Evolutionary conservation across 2,113 vertebrate species (phyloP).

Genomic region (Coptodon rendalli): DNA sequence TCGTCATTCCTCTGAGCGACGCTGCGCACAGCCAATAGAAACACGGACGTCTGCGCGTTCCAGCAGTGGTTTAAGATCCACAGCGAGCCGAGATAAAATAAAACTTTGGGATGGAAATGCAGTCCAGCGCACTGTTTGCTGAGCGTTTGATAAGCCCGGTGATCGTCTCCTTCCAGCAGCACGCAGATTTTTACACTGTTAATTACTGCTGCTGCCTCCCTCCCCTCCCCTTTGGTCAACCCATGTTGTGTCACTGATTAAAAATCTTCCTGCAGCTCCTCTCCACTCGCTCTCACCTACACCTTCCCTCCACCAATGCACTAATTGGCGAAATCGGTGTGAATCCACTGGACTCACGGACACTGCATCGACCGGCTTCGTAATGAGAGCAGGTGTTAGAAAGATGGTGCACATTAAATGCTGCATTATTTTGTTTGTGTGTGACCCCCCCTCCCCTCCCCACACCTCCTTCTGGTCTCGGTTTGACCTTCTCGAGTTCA

Average conservation of each 20-base stretch:
- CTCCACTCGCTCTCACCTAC: constrained; percentile 1
- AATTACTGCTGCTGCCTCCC: not conserved
- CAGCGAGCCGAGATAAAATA: not conserved
- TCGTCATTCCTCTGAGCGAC: constrained; percentile 54
- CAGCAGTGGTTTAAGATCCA: constrained; percentile 13
- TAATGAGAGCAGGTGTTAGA: not conserved
- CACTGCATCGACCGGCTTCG: not conserved
- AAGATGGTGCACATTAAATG: not conserved
- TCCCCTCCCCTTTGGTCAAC: not conserved
- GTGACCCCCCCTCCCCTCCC: rapidly evolving
- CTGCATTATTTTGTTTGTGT: not conserved
- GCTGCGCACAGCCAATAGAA: constrained; percentile 53
- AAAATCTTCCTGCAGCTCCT: not conserved
- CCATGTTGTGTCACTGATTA: constrained; percentile 4
- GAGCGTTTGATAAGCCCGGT: not conserved
- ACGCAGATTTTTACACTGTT: not conserved
- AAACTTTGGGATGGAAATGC: constrained; percentile 26
- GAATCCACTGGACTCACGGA: not conserved
- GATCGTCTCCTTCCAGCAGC: not conserved
- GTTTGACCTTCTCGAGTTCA: not conserved
- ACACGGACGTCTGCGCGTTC: constrained; percentile 32
- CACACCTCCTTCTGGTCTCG: not conserved
- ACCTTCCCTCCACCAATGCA: constrained; percentile 14
- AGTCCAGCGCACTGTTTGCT: not conserved
- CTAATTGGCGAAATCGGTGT: constrained; percentile 26